Evolutionary conservation across 2,888 invertebrate genomes (phyloP).

Genomic region (Lumbricus terrestris): DNA sequence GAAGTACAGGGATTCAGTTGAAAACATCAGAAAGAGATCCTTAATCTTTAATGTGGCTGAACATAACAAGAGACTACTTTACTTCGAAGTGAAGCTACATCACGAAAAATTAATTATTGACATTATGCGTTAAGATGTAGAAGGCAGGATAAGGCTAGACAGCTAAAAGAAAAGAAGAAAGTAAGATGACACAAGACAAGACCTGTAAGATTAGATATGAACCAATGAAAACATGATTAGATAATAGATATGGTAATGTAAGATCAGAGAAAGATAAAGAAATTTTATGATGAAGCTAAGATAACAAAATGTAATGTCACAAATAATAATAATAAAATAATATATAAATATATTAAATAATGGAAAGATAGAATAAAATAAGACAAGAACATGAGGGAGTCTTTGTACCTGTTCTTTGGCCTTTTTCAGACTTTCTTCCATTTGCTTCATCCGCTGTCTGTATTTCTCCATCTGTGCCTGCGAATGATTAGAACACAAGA

Average conservation of each 20-base stretch:
- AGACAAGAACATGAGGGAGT: background rate
- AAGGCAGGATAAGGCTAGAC: background rate
- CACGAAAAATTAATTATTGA: background rate
- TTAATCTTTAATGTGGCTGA: background rate
- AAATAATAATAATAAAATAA: no score
- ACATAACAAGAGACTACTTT: background rate
- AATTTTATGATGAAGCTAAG: background rate
- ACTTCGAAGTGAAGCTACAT: background rate
- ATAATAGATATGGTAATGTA: background rate
- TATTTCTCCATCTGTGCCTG: background rate
- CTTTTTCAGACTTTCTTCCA: conserved; percentile 9
- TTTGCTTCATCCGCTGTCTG: background rate
- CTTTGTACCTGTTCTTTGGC: conserved; percentile 17
- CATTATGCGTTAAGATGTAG: background rate
- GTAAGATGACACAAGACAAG: background rate
- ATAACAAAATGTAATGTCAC: background rate
- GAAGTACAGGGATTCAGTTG: background rate
- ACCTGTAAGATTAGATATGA: background rate
- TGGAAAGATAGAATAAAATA: background rate
- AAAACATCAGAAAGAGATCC: background rate
- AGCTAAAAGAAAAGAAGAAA: background rate
- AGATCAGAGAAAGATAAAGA: background rate
- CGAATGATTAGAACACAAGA: background rate
- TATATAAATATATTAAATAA: no score
- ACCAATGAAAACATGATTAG: background rate